Evolutionary conservation across 2,113 vertebrate species (phyloP).

Genomic region (Anhinga rufa): DNA sequence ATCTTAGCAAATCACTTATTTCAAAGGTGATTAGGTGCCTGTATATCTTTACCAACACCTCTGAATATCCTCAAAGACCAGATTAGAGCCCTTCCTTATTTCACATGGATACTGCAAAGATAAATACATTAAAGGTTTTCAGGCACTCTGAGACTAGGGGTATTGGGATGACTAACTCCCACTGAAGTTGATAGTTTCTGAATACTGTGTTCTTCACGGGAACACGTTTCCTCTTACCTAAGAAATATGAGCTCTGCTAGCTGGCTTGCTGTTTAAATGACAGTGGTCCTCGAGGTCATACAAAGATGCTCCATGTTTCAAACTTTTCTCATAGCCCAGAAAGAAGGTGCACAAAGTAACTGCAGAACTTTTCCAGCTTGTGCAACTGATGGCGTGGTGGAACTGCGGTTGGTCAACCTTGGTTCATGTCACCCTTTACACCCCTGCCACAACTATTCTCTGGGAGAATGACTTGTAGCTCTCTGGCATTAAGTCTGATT

Average conservation of each 20-base stretch:
- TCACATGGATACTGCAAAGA: neutral
- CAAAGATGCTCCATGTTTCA: neutral
- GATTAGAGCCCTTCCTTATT: neutral
- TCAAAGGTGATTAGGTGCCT: neutral
- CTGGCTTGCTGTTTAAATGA: neutral
- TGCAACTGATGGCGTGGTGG: neutral
- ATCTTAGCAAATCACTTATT: neutral
- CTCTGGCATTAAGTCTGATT: neutral
- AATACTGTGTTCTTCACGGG: neutral
- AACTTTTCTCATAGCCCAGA: neutral
- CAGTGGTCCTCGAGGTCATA: neutral
- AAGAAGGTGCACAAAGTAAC: neutral
- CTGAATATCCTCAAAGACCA: neutral
- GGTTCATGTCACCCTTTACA: neutral
- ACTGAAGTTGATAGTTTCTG: neutral
- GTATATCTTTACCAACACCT: neutral
- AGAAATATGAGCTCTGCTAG: neutral
- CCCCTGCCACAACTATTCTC: neutral
- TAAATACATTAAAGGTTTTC: neutral
- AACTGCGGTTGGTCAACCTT: neutral
- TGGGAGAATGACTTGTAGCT: neutral
- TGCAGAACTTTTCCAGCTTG: neutral
- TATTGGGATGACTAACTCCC: neutral
- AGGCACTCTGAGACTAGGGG: neutral
- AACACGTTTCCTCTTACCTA: neutral